Percentiles rank a stretch among this genome's conserved stretches.
phyloP scores from a whole-genome alignment of 2,113 vertebrate species.

The Indicator indicator region DNA sequence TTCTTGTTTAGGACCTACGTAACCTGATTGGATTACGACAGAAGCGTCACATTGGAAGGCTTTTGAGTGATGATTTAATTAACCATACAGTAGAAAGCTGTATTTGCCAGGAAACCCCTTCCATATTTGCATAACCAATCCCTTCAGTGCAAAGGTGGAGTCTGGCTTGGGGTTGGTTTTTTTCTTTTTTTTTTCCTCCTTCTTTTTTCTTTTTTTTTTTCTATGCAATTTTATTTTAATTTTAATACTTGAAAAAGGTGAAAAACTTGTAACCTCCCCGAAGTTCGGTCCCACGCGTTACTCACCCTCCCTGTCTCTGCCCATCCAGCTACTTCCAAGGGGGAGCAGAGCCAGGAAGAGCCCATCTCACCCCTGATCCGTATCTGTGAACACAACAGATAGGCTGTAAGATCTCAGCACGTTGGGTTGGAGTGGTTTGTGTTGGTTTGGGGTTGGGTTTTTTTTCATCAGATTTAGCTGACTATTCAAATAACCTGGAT shows the following conservation, averaged over 20 bases:
- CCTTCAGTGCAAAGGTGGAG: constrained; percentile 90
- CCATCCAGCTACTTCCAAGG: constrained; percentile 9
- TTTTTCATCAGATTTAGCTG: constrained; percentile 35
- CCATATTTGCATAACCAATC: constrained; percentile 95
- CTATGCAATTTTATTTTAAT: constrained; percentile 75
- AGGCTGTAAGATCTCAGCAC: constrained; percentile 38
- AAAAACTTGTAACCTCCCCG: constrained; percentile 70
- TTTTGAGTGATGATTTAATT: constrained; percentile 99
- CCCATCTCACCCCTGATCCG: constrained; percentile 46
- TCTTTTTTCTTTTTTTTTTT: constrained; percentile 52
- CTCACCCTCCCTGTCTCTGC: not conserved
- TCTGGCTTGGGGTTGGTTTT: constrained; percentile 41
- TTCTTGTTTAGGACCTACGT: constrained; percentile 84
- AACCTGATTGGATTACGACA: constrained; percentile 89
- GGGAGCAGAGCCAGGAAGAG: not conserved
- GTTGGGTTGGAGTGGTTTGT: not conserved
- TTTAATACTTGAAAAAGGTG: constrained; percentile 72
- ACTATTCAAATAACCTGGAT: constrained; percentile 53
- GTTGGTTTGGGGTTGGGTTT: not conserved
- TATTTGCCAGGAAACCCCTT: constrained; percentile 84
- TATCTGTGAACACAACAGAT: constrained; percentile 63
- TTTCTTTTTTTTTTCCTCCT: constrained; percentile 46
- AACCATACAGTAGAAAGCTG: constrained; percentile 94
- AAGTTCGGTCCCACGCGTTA: constrained; percentile 57
- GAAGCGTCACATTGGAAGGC: constrained; percentile 87